These are phyloP conservation scores for Herminia tarsipennalis DNA, from an alignment of 2,888 invertebrate species.

Conservation along the genomic window DNA sequence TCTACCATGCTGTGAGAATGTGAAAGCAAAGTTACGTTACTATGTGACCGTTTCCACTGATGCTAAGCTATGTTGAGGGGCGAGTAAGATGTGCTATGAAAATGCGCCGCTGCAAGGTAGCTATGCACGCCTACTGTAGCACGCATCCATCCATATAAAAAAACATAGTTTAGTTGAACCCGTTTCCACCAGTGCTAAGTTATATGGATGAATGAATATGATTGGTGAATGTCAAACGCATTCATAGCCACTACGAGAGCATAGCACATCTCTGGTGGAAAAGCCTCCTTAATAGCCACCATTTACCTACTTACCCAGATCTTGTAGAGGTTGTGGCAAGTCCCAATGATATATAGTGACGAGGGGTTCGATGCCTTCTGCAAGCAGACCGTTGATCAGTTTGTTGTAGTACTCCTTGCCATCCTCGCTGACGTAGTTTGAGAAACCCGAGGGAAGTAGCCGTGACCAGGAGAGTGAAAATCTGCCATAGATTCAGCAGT, in stretches of 20 bases:
- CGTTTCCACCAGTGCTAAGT: too few species aligned
- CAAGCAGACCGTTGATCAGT: conserved; percentile 73
- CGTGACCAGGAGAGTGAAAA: conserved; percentile 88
- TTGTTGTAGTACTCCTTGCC: conserved; percentile 80
- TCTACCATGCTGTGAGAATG: background rate
- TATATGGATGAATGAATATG: too few species aligned
- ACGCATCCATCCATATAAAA: too few species aligned
- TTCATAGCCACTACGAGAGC: too few species aligned
- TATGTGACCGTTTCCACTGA: too few species aligned
- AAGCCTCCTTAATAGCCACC: background rate
- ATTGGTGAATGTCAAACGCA: too few species aligned
- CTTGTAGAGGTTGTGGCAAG: conserved; percentile 63
- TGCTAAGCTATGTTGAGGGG: background rate
- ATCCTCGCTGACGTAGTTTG: conserved; percentile 79
- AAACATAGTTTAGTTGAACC: too few species aligned
- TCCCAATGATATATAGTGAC: conserved; percentile 78
- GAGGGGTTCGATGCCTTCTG: conserved; percentile 76
- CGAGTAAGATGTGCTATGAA: background rate
- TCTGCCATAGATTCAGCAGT: conserved; percentile 43
- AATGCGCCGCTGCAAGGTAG: background rate
- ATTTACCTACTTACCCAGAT: conserved; percentile 40
- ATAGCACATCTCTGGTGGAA: too few species aligned
- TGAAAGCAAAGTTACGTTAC: too few species aligned
- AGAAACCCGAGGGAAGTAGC: conserved; percentile 86
- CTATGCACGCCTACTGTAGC: too few species aligned